Evolutionary conservation across 2,888 invertebrate genomes (phyloP).

Genomic region (Physocephala rufipes): DNA sequence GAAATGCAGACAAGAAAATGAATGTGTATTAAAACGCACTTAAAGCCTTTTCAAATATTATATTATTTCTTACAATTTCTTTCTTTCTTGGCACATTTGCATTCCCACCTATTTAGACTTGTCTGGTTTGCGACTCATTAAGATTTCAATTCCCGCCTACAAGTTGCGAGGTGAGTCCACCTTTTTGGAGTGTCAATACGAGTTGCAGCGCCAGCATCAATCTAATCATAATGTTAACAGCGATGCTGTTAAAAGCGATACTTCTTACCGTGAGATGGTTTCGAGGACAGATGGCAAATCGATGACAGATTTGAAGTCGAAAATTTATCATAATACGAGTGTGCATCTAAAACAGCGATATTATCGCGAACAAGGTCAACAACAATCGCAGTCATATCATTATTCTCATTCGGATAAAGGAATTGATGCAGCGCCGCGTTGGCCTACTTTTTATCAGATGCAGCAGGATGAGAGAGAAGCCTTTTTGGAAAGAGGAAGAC

Average conservation of each 20-base stretch:
- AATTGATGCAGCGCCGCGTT: neutral
- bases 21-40: no score
- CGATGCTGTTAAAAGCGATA: conserved; percentile 35
- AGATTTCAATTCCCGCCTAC: conserved; percentile 73
- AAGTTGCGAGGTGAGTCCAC: conserved; percentile 73
- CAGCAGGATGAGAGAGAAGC: no score
- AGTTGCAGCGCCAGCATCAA: conserved; percentile 63
- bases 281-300: conserved; percentile 45
- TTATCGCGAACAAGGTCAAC: conserved; percentile 49
- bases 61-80: no score
- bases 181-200: conserved; percentile 74
- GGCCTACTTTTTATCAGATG: conserved; percentile 5
- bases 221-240: conserved; percentile 40
- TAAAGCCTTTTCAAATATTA: no score
- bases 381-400: conserved; percentile 46
- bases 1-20: no score
- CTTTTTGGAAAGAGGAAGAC: no score
- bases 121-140: conserved; percentile 68
- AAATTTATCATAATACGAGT: conserved; percentile 47
- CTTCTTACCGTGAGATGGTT: conserved; percentile 47
- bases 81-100: conserved; percentile 7
- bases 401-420: conserved; percentile 36
- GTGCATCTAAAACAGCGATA: conserved; percentile 48
- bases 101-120: conserved; percentile 48
- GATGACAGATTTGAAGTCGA: conserved; percentile 45